phyloP scores from a whole-genome alignment of 1,140 invertebrate genomes.

The Plutomurus gul region DNA sequence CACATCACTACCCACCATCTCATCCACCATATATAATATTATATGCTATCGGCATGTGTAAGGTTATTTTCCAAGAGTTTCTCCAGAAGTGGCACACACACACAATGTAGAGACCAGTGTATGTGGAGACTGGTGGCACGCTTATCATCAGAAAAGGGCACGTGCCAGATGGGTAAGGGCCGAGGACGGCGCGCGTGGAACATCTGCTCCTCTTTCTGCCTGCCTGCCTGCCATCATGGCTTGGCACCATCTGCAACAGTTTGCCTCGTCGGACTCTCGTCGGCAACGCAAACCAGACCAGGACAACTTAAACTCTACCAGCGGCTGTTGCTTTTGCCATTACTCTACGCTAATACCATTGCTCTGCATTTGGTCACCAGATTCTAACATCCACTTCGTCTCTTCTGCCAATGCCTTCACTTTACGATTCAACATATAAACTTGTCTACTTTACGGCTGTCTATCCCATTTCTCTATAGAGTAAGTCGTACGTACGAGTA shows the following conservation, averaged over 20 bases:
- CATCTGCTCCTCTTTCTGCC: conserved; percentile 36
- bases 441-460: too few relatives aligned
- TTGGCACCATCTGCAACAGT: conserved; percentile 36
- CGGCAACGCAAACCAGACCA: conserved; percentile 3
- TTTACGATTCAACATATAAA: too few relatives aligned
- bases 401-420: conserved; percentile 1
- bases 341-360: not conserved
- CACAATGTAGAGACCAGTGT: not conserved
- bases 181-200: conserved; percentile 26
- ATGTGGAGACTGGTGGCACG: conserved; percentile 5
- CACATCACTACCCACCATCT: not conserved
- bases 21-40: too few relatives aligned
- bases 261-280: conserved; percentile 15
- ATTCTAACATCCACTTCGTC: not conserved
- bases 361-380: conserved; percentile 31
- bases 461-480: too few relatives aligned
- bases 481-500: too few relatives aligned
- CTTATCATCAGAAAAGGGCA: conserved; percentile 40
- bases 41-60: not conserved
- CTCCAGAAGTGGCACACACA: not conserved
- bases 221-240: not conserved
- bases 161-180: conserved; percentile 46
- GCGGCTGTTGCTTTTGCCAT: conserved; percentile 17
- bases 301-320: conserved; percentile 15
- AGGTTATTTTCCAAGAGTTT: not conserved